Conservation (phyloP, 1,140 invertebrate genomes). For the Stegodyphus mimosarum region DNA sequence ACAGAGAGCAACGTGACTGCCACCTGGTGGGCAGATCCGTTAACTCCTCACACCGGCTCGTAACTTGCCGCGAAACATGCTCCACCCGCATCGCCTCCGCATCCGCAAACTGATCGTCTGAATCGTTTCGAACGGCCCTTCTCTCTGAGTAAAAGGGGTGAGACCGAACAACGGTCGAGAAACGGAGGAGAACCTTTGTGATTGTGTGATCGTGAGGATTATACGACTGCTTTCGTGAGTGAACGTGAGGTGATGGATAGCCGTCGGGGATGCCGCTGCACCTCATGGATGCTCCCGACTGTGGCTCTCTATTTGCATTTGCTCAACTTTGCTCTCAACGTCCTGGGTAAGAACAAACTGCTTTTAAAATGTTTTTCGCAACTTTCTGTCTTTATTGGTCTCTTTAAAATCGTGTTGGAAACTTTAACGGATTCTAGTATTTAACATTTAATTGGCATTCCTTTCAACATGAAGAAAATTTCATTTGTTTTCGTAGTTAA, state of each 20-base stretch:
- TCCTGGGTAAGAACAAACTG: slow-evolving; percentile 33
- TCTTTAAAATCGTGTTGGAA: too few species aligned
- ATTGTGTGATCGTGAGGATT: slow-evolving; percentile 19
- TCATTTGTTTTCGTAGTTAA: too few species aligned
- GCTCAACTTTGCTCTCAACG: slow-evolving; percentile 57
- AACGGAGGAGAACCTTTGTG: background rate
- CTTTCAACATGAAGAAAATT: too few species aligned
- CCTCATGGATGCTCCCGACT: slow-evolving; percentile 42
- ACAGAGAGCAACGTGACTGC: background rate
- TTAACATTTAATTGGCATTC: too few species aligned
- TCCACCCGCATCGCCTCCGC: slow-evolving; percentile 41
- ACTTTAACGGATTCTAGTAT: too few species aligned
- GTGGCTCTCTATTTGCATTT: slow-evolving; percentile 54
- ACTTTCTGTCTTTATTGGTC: background rate
- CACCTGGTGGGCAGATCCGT: slow-evolving; percentile 32
- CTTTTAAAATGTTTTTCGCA: background rate
- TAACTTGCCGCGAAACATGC: slow-evolving; percentile 7
- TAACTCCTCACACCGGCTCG: slow-evolving; percentile 27
- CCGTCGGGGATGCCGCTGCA: slow-evolving; percentile 24
- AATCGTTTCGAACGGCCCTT: background rate
- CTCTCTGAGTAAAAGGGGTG: too few species aligned
- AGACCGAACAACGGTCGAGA: background rate
- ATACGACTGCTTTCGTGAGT: background rate
- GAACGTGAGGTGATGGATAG: slow-evolving; percentile 50
- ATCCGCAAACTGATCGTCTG: slow-evolving; percentile 25